These are phyloP conservation scores for Scaptomyza graminum DNA, from an alignment of 1,140 invertebrate genomes.

Conservation along the genomic window DNA sequence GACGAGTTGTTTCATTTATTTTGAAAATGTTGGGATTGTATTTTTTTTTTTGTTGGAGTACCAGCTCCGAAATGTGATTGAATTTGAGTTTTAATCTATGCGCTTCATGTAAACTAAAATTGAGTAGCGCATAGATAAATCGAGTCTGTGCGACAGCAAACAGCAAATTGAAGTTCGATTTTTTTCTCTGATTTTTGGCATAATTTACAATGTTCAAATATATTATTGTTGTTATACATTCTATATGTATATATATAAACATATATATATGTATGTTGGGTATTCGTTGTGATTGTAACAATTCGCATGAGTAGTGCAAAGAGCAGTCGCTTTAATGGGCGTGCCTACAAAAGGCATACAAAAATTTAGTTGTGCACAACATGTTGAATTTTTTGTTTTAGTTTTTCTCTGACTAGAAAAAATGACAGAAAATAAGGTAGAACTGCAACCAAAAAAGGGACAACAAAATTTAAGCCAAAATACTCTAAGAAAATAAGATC, in stretches of 20 bases:
- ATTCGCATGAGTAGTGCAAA: constrained; percentile 73
- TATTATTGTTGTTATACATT: constrained; percentile 16
- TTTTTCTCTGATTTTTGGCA: constrained; percentile 31
- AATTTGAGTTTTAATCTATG: constrained; percentile 21
- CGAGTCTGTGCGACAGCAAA: constrained; percentile 15
- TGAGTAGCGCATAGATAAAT: constrained; percentile 33
- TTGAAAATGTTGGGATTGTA: not conserved
- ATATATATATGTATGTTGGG: not conserved
- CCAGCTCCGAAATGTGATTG: constrained; percentile 65
- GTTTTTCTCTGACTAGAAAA: constrained; percentile 56
- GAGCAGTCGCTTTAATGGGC: constrained; percentile 47
- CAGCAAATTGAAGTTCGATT: constrained; percentile 14
- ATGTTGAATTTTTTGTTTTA: constrained; percentile 46
- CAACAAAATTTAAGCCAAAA: too few species aligned
- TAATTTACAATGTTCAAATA: constrained; percentile 35
- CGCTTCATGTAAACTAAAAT: constrained; percentile 28
- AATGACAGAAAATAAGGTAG: constrained; percentile 48
- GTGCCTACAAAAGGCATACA: constrained; percentile 9
- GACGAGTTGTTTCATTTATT: constrained; percentile 17
- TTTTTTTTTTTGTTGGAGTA: constrained; percentile 49
- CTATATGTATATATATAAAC: constrained; percentile 6
- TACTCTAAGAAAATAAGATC: constrained; percentile 10
- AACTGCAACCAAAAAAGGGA: constrained; percentile 7
- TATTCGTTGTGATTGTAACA: constrained; percentile 72
- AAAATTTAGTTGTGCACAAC: constrained; percentile 45